Base-by-base conservation (phyloP, 2,113 vertebrate genomes). In the Oxyruncus cristatus region DNA sequence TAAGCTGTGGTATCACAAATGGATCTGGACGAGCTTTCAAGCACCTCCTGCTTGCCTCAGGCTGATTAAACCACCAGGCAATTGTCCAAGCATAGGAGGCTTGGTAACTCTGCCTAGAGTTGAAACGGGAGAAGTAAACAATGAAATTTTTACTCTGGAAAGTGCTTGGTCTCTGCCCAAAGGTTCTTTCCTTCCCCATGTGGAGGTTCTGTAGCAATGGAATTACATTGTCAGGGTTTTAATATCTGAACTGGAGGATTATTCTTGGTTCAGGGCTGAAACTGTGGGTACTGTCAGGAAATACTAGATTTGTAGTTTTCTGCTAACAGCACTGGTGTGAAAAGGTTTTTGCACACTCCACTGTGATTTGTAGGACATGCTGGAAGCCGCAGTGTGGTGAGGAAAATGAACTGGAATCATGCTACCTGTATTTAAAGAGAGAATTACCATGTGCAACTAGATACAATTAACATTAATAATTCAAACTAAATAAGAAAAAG, bases 21-120 rank as follows among this genome's bases (percentile, higher is more conserved):
- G 49, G 47, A 96, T 91, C 63, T 91, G 85, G 91, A n/a, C 65
- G 58, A 96, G 89, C 26, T 93, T 97, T 95, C 74, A 95, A 61
- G 61, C 44, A 77, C 70, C 81, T 63, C 39, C 47, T 74, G 44
- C 77, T 94, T 95, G 88, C 66, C 39, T 95, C 72, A 89, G 68
- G 87, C 85, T 95, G 82, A 95, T 77, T 80, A 95, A 91, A 84
- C 56, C 49, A 58, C 58, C 37, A 74, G 92, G 92, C 92, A 87
- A 18, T 33, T 58, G 49, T 96, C 95, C 97, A 98, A 96, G 84
- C 41, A 92, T 77, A 95, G 94, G 73, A 94, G 92, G 53, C 80
- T 86, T 84, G 50, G 75, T 85, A 70, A 95, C 44, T 87, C 50
- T 79, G 68, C 74, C 66, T 90, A 33, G 53, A 81, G 58, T 55